Evolutionary conservation across 2,797 vertebrate species (phyloP), one percentile per base, ranked within the genome.

Genomic region (Betta splendens): DNA sequence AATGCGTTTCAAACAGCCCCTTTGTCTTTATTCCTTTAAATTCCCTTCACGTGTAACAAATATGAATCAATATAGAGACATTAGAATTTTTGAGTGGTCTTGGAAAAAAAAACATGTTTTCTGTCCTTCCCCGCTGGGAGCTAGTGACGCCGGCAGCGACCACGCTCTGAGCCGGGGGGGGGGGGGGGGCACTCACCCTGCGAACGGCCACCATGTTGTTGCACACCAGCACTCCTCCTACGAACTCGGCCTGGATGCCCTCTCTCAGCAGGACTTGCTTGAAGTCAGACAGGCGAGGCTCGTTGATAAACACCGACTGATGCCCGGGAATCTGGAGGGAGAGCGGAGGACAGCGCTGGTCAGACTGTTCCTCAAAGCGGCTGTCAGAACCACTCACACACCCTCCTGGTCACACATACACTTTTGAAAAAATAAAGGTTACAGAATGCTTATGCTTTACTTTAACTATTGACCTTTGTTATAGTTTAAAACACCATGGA

Each of bases 261-360:
- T 99, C 98, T 55, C 95, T 89, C 75, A 99, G 81, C 40, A 99
- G 93, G 74, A 99, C 96, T 87, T 99, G 98, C 84, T 99, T 99
- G 89, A 99, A 99, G 92, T 99, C 98, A 9, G 97, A 99, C 9
- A 99, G 90, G 23, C 98, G 92, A 9, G 98, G 98, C 84, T 99
- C 97, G 48, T 99, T 99, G 93, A 99, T 99, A 86, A 99, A 99
- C 75, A 99, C 96, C 3, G 98, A 98, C 86, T 98, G 94, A 87
- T 99, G 98, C 58, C 97, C 98, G 20, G 94, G 91, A 81, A 95
- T 92, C 98, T 99, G 86, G 25, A 58, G 47, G 53, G 44, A 54
- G 33, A 43, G 8, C 0, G 15, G 35, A 58, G 28, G 21, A 46
- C 16, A 35, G 31, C 8, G 7, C 1, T 0, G 5, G 38, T 72